phyloP scores from a whole-genome alignment of 2,797 vertebrate species.

The Distichodus sexfasciatus region DNA sequence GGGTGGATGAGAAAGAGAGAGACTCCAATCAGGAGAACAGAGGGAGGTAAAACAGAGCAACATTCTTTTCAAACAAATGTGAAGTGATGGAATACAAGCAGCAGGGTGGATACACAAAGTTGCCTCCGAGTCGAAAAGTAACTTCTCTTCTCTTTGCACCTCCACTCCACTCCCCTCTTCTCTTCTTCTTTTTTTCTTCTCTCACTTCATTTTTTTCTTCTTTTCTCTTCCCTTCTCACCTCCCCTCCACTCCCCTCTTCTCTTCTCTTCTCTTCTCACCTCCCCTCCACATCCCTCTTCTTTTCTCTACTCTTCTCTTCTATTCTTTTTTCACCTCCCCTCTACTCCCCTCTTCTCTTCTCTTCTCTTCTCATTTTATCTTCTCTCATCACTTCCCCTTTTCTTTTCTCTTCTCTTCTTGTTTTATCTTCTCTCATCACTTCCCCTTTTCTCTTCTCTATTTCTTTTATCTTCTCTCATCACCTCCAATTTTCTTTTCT shows the following conservation, averaged over 20 bases:
- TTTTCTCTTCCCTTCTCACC: neutral
- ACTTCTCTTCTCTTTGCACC: no score
- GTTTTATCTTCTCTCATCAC: neutral
- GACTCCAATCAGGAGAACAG: conserved; percentile 21
- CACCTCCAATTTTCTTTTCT: no score
- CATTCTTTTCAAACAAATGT: conserved; percentile 66
- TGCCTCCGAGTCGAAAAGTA: no score
- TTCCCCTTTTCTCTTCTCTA: neutral
- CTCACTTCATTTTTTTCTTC: neutral
- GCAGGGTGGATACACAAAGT: no score
- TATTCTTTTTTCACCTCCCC: no score
- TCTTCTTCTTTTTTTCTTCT: neutral
- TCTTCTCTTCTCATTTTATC: neutral
- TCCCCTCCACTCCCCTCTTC: neutral
- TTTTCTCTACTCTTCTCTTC: neutral
- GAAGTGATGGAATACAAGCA: conserved; percentile 60
- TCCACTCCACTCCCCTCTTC: neutral
- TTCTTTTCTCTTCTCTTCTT: neutral
- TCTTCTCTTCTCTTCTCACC: neutral
- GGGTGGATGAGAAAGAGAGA: neutral
- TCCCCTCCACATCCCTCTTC: neutral
- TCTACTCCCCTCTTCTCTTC: neutral
- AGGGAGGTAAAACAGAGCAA: conserved; percentile 57
- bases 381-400: neutral
- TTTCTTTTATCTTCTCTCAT: conserved; percentile 24